Percentiles rank a stretch among this genome's conserved stretches.
Conservation (phyloP, 1,140 invertebrate genomes). For the Drosophila trapezifrons region DNA sequence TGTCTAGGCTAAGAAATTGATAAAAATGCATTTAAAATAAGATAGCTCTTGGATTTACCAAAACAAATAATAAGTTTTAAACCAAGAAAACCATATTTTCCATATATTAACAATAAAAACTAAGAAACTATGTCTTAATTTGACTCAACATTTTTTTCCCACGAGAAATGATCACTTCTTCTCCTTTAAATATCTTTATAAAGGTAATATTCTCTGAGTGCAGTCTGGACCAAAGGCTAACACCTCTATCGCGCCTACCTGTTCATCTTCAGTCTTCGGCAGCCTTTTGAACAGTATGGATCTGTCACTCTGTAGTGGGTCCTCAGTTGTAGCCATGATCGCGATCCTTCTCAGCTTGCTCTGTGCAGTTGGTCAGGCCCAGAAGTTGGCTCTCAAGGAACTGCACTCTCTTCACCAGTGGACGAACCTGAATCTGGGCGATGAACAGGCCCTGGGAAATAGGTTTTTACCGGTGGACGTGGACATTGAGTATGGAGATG, state of each 20-base stretch:
- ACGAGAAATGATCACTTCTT: too few relatives aligned
- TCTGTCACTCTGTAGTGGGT: slow-evolving; percentile 22
- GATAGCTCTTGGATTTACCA: not conserved
- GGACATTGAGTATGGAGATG: slow-evolving; percentile 87
- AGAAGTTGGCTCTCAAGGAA: slow-evolving; percentile 56
- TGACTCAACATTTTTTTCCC: too few relatives aligned
- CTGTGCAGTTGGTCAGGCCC: slow-evolving; percentile 19
- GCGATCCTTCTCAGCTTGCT: slow-evolving; percentile 30
- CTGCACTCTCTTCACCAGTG: slow-evolving; percentile 84
- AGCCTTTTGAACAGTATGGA: slow-evolving; percentile 57
- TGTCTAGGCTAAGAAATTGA: not conserved
- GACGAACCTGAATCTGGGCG: slow-evolving; percentile 86
- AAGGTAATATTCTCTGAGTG: slow-evolving; percentile 34
- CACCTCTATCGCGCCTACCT: slow-evolving; percentile 38
- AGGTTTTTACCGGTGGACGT: slow-evolving; percentile 91
- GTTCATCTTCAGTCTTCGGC: slow-evolving; percentile 52
- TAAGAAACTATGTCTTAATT: too few relatives aligned
- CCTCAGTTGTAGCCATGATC: slow-evolving; percentile 19
- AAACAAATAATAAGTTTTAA: not conserved
- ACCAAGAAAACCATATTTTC: not conserved
- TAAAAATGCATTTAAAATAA: not conserved
- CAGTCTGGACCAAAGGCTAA: slow-evolving; percentile 17
- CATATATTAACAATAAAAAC: too few relatives aligned
- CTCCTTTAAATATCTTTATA: not conserved
- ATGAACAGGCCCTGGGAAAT: slow-evolving; percentile 85